Percentiles rank a stretch among this genome's conserved stretches.
Evolutionary conservation across 2,888 invertebrate species (phyloP).

Genomic region (Ophonus ardosiacus): DNA sequence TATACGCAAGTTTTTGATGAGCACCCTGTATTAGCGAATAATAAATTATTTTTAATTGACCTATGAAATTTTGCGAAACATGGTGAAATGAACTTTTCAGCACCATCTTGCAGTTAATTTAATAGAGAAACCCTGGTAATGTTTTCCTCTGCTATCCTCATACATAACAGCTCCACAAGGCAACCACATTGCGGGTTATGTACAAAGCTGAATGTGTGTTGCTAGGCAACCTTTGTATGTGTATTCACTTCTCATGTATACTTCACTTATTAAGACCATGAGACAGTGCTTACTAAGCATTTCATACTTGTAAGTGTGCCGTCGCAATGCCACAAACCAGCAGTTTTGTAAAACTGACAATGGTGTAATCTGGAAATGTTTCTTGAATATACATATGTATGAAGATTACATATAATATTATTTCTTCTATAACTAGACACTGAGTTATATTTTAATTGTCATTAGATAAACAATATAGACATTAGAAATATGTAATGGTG

Average conservation of each 20-base stretch:
- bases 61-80: too few species aligned
- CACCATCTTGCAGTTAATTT: not conserved
- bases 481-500: too few species aligned
- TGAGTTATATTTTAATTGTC: too few species aligned
- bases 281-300: constrained; percentile 10
- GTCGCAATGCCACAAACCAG: not conserved
- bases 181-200: not conserved
- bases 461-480: too few species aligned
- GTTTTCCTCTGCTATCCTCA: not conserved
- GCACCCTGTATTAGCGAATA: too few species aligned
- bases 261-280: constrained; percentile 1
- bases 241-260: constrained; percentile 26
- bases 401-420: too few species aligned
- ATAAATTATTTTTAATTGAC: too few species aligned
- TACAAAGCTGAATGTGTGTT: constrained; percentile 3
- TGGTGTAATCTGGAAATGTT: too few species aligned
- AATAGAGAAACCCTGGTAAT: not conserved
- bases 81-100: not conserved
- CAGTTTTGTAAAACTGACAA: too few species aligned
- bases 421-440: too few species aligned
- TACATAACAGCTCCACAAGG: not conserved
- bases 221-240: constrained; percentile 36
- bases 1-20: too few species aligned
- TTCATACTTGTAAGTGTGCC: not conserved
- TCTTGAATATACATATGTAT: too few species aligned